Conservation (phyloP, 2,113 vertebrate genomes). For the Phycodurus eques region DNA sequence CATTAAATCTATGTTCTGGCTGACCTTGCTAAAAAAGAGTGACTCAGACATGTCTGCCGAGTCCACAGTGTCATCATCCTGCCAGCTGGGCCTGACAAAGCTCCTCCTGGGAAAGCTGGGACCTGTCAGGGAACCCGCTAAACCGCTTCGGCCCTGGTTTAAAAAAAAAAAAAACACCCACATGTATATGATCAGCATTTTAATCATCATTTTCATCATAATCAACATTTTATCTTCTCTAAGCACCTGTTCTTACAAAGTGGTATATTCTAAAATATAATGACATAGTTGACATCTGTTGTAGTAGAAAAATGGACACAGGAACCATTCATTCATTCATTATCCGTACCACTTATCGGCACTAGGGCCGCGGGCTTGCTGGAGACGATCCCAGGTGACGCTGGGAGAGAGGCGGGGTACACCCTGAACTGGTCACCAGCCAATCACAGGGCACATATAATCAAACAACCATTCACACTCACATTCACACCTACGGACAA, state of each 20-base stretch:
- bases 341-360: too few species aligned
- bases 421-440: too few species aligned
- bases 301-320: neutral
- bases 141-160: slow-evolving; percentile 82
- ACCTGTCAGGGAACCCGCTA: slow-evolving; percentile 72
- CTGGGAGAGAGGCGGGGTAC: too few species aligned
- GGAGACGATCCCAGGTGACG: too few species aligned
- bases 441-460: too few species aligned
- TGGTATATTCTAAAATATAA: neutral
- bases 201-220: neutral
- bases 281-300: neutral
- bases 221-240: neutral
- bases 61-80: slow-evolving; percentile 87
- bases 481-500: too few species aligned
- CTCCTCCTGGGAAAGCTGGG: slow-evolving; percentile 77
- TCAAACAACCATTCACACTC: too few species aligned
- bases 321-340: too few species aligned
- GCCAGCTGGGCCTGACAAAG: slow-evolving; percentile 85
- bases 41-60: slow-evolving; percentile 81
- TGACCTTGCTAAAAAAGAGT: slow-evolving; percentile 92
- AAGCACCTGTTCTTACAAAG: neutral
- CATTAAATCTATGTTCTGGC: neutral
- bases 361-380: too few species aligned
- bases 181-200: neutral
- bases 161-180: slow-evolving; percentile 6